Evolutionary conservation across 2,888 invertebrate species (phyloP).

Genomic region (Desoria tigrina): DNA sequence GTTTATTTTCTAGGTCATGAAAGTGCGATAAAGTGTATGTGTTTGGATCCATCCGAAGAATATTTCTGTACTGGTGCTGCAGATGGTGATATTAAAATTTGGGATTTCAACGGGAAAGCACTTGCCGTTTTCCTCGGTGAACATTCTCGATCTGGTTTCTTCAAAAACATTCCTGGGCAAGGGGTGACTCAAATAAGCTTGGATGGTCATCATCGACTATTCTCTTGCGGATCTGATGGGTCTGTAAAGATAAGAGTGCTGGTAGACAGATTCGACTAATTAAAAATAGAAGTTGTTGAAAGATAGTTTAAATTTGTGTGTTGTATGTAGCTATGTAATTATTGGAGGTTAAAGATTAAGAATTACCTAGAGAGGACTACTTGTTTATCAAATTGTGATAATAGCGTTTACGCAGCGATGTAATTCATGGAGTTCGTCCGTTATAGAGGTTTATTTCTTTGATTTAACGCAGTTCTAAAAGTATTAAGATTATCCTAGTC

Average conservation of each 20-base stretch:
- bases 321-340: too few relatives aligned
- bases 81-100: conserved; percentile 92
- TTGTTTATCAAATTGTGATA: too few relatives aligned
- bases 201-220: conserved; percentile 83
- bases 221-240: conserved; percentile 98
- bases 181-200: conserved; percentile 94
- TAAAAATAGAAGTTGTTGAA: too few relatives aligned
- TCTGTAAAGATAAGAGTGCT: conserved; percentile 95
- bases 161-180: conserved; percentile 89
- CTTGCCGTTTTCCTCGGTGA: conserved; percentile 74
- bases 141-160: conserved; percentile 93
- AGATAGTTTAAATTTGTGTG: too few relatives aligned
- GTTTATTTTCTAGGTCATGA: conserved; percentile 92
- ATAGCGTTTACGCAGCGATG: too few relatives aligned
- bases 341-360: too few relatives aligned
- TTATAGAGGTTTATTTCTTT: too few relatives aligned
- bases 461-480: too few relatives aligned
- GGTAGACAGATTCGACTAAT: conserved; percentile 65
- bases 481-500: too few relatives aligned
- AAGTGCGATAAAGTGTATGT: conserved; percentile 89
- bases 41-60: conserved; percentile 92
- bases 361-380: too few relatives aligned
- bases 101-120: conserved; percentile 71
- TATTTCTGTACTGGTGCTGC: conserved; percentile 94
- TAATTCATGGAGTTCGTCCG: too few relatives aligned